phyloP scores from a whole-genome alignment of 2,888 invertebrate species.

The Sipha maydis region DNA sequence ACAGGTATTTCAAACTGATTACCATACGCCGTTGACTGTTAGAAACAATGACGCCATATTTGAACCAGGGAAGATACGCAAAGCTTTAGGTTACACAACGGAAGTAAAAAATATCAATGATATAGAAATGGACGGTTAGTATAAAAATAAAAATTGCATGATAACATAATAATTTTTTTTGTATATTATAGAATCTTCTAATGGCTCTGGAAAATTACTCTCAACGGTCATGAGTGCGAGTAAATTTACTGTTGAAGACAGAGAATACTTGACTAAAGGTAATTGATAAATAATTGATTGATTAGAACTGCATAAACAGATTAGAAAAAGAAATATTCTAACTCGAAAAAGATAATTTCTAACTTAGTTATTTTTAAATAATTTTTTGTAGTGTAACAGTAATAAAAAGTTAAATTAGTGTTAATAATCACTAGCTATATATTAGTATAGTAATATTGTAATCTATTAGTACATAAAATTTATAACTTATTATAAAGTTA shows the following conservation, averaged over 20 bases:
- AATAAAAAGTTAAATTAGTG: neutral
- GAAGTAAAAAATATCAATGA: neutral
- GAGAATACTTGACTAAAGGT: conserved; percentile 51
- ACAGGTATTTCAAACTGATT: conserved; percentile 45
- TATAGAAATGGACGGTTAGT: conserved; percentile 42
- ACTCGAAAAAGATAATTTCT: neutral
- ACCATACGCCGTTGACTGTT: conserved; percentile 12
- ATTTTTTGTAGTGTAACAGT: neutral
- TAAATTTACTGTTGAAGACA: conserved; percentile 36
- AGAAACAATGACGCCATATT: neutral
- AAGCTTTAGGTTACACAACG: conserved; percentile 37
- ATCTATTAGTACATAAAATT: neutral
- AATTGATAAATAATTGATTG: neutral
- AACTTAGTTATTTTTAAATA: neutral
- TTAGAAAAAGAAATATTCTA: neutral
- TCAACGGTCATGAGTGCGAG: conserved; percentile 40
- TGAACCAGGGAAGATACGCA: conserved; percentile 46
- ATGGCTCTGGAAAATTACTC: conserved; percentile 39
- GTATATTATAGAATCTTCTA: conserved; percentile 26
- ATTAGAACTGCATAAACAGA: neutral
- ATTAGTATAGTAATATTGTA: no score
- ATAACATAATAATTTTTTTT: neutral
- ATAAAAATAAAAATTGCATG: neutral
- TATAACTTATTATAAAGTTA: neutral
- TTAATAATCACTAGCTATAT: no score